Evolutionary conservation across 1,140 invertebrate species (phyloP), one percentile per base, ranked within the genome.

Genomic region (Octopus sinensis): DNA sequence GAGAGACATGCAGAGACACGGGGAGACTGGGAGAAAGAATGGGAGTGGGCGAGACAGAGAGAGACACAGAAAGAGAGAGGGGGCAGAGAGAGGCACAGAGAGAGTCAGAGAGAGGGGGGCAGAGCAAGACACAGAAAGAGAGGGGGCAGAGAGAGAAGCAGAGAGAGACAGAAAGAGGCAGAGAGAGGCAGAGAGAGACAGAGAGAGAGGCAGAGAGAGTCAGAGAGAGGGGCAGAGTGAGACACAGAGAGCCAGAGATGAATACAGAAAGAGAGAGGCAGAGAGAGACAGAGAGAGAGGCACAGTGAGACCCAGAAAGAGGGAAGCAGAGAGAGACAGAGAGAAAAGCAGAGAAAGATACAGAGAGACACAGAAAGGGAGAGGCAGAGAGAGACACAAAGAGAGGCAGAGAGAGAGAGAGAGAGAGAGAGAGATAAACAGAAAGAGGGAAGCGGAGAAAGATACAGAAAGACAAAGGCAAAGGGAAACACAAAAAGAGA

Each of bases 51-150:
- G 17, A 76, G 6, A 54, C 12, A 54, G 5, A 6, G 23, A 76
- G 17, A 76, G 80, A 81, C 4, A 73, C 51, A 12, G 52, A 71
- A 13, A 71, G 17, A 52, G n/a, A 80, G 17, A 53, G 30, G 17
- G 17, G 17, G 17, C 6, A 62, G 17, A 62, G 56, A 62, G 17
- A 62, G 17, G 56, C 6, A 62, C 6, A 75, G 68, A 73, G 68
- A 75, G 52, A 51, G 43, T 51, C 10, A 17, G 51, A 23, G 56
- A 71, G 56, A 52, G 43, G 73, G 56, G 17, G 23, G 54, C 75
- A 52, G 76, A 30, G 76, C 5, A 81, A 73, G 75, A 52, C 75
- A 71, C 52, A 54, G 9, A 53, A 81, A 75, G 75, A n/a, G 17
- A 53, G 56, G 80, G 76, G 52, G 54, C 17, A 56, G 52, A 76